Evolutionary conservation across 2,797 vertebrate species (phyloP), one percentile per base, ranked within the genome.

Genomic region (Onychomys arenicola): DNA sequence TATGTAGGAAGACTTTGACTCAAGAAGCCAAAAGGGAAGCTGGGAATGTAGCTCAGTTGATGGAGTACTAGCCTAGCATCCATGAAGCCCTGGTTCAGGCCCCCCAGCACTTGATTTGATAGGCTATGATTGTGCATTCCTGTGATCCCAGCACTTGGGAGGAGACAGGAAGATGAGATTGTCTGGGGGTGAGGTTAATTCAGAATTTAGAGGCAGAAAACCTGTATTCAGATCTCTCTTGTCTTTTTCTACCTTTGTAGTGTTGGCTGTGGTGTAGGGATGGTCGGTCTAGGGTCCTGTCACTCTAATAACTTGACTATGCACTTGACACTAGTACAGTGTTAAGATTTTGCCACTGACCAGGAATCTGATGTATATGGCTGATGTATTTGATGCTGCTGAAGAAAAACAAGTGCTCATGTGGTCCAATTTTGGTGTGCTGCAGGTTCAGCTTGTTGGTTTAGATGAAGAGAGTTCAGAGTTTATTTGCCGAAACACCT

Each of bases 381-480:
- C 46, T 75, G 61, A 40, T 34, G 25, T 91, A 9, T 90, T 80
- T 73, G 46, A 27, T 81, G 7, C 37, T 77, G 40, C 34, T 85
- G 0, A 23, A 49, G 76, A 34, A 95, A 90, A 96, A 78, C 21
- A 86, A 76, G 9, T 81, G 83, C 94, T 96, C 67, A 93, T 55
- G 23, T 95, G 34, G 27, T 85, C 94, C 84, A 6, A 21, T 59
- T 93, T 90, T 59, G 97, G 65, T 90, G 73, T 93, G 67, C 97
- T 97, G 55, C 97, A 99, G 99, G 99, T 99, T 77, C 99, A 99
- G 97, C 98, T 99, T 81, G 99, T 99, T 96, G 99, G 99, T 97
- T 99, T 99, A 98, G 99, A 99, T 91, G 99, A 99, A 92, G 99
- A 99, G 98, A 99, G 99, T 98, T 99, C 99, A 0, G 99, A 99